phyloP scores from a whole-genome alignment of 2,113 vertebrate species.

The Tupaia tana region DNA sequence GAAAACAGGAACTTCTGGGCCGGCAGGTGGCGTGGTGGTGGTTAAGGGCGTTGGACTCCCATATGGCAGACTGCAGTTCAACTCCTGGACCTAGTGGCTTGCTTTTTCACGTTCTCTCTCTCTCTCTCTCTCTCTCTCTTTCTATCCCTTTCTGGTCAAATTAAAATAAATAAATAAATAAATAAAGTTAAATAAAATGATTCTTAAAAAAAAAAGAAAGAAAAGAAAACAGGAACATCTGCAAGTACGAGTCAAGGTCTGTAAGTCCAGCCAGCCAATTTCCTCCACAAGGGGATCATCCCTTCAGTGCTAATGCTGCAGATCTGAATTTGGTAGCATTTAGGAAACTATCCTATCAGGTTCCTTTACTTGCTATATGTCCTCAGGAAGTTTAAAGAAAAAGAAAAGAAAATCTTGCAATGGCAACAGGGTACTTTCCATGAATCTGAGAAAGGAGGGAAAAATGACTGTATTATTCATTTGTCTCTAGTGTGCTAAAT shows the following conservation, averaged over 20 bases:
- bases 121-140: too few relatives aligned
- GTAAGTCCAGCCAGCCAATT: background rate
- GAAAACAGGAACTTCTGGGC: background rate
- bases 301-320: background rate
- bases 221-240: background rate
- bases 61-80: too few relatives aligned
- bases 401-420: background rate
- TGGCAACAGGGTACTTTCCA: background rate
- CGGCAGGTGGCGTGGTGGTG: too few relatives aligned
- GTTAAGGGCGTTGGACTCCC: too few relatives aligned
- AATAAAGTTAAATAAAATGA: too few relatives aligned
- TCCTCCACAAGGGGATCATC: background rate
- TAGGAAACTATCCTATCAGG: background rate
- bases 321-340: background rate
- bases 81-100: too few relatives aligned
- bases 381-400: background rate
- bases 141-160: too few relatives aligned
- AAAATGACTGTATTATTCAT: background rate
- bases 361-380: background rate
- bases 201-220: too few relatives aligned
- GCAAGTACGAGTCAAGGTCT: background rate
- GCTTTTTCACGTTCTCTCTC: too few relatives aligned
- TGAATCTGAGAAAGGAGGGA: background rate
- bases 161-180: too few relatives aligned
- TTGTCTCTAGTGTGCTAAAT: constrained; percentile 13